A percentile compares a stretch with the other conserved stretches of the same genome.
These are phyloP conservation scores for Yasuhikotakia modesta DNA, from an alignment of 2,797 vertebrate genomes.

Conservation along the genomic window DNA sequence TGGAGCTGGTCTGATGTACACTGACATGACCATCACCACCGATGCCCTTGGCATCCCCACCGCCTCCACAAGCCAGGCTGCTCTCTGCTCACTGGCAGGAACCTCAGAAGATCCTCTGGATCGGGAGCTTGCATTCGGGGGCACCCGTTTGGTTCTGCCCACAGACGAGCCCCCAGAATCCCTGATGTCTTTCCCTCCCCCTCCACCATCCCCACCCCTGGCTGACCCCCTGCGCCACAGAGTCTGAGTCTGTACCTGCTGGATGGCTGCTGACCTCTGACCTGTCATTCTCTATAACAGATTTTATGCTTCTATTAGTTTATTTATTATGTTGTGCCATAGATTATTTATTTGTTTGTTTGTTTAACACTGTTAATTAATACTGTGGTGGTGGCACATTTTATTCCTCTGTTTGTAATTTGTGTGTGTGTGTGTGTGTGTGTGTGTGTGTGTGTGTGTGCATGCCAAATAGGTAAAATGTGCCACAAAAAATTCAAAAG, in stretches of 20 bases:
- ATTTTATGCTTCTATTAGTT: constrained; percentile 31
- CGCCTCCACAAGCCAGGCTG: constrained; percentile 55
- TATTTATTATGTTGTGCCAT: constrained; percentile 26
- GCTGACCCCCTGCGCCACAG: constrained; percentile 74
- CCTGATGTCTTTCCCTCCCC: constrained; percentile 70
- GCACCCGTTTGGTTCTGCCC: constrained; percentile 88
- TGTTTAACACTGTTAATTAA: constrained; percentile 15
- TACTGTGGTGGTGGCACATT: constrained; percentile 50
- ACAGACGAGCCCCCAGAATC: constrained; percentile 85
- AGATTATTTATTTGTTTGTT: constrained; percentile 54
- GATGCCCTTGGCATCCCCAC: constrained; percentile 75
- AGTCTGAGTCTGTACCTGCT: constrained; percentile 61
- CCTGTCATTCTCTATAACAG: neutral
- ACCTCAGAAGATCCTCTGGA: constrained; percentile 78
- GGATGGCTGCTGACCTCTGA: constrained; percentile 2
- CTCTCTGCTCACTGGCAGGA: constrained; percentile 73
- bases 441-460: too few relatives aligned
- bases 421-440: too few relatives aligned
- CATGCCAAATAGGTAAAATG: neutral
- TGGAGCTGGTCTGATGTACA: constrained; percentile 85
- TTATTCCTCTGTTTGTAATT: too few relatives aligned
- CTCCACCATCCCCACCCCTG: constrained; percentile 68
- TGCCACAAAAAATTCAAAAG: constrained; percentile 4
- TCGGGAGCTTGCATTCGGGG: constrained; percentile 86
- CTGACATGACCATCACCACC: constrained; percentile 85